Base-by-base conservation (phyloP, 2,797 vertebrate species). In the Heteromormyrus szaboi region DNA sequence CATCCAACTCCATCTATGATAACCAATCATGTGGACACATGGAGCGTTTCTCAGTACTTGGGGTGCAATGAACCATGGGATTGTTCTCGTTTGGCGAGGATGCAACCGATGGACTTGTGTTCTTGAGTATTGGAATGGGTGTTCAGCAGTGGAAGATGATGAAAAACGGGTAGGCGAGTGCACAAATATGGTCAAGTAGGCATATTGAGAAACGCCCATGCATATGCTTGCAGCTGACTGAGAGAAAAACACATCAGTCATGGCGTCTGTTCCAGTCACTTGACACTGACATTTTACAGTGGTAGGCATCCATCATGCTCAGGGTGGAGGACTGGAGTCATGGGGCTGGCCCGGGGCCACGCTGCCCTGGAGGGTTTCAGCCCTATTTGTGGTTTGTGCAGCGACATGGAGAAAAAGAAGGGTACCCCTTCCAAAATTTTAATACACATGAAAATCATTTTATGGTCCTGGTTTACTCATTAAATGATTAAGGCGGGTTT, bases 391-490 rank as follows among this genome's bases (percentile, higher is more conserved):
- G 25, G 46, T 86, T 72, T 54, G 56, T 65, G 88, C 14, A 46
- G 33, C 33, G 12, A 56, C 12, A 72, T 19, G 51, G 25, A 9
- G 29, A 87, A 46, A 62, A 68, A n/a, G 41, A 89, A 51, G 22
- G 88, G 88, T 72, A 22, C 46, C 4, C 5, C 48, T 50, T 50
- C 81, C 88, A 65, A 65, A 85, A 59, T 1, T 87, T 62, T 56
- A 37, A 87, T 87, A 59, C 59, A 56, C 53, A 62, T 87, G 54
- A 87, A 87, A 62, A 88, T 88, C 37, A 17, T 50, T 86, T 86
- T 86, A 51, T 53, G 84, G 81, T 56, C 19, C 84, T 86, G 84
- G 22, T 53, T 86, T 86, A 51, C 53, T 86, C 79, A 50, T 53
- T 85, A 53, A 86, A 53, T 53, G 48, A 53, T 86, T 53, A 53